Base-by-base conservation (phyloP, 2,113 vertebrate genomes). In the Vidua macroura region DNA sequence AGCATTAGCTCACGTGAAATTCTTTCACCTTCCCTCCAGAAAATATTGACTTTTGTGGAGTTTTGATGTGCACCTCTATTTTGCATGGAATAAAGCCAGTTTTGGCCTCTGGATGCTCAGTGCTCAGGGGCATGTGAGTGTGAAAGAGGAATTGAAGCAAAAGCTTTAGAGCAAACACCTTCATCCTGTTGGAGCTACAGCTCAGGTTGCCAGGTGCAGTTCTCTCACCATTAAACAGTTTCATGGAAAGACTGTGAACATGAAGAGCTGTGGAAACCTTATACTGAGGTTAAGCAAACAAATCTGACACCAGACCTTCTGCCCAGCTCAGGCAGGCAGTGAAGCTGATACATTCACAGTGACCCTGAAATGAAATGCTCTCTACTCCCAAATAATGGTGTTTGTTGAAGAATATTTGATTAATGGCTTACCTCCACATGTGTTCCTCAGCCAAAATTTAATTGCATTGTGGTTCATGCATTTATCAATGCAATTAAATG, bases 51-150 rank as follows among this genome's bases (percentile, higher is more conserved):
- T 14, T 88, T 44, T 10, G 5, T 17, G 56, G n/a, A 2, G 2
- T 75, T 86, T 59, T 53, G 67, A 73, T 4, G 2, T 35, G 33
- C 53, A 24, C 24, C 74, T 86, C 81, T 43, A 28, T 70, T 83
- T 53, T 39, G n/a, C 44, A 51, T 11, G 37, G 46, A 58, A 35
- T 51, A 52, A 68, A 94, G 58, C 4, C 19, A 69, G 19, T 66
- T 85, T 80, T 76, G 75, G 56, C 44, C 27, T 72, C 35, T 4
- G 7, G 46, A 41, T 86, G 73, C 64, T 73, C 16, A 2, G 63
- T 5, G 7, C 25, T 63, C 5, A 0, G 14, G 23, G 33, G 3
- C 27, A 59, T 0, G 0, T 27, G 1, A 0, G 35, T 2, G 2
- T 56, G 49, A 10, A 1, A 74, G 44, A 68, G 56, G 59, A 86